Conservation (phyloP, 2,113 vertebrate genomes). For the Copsychus sechellarum region DNA sequence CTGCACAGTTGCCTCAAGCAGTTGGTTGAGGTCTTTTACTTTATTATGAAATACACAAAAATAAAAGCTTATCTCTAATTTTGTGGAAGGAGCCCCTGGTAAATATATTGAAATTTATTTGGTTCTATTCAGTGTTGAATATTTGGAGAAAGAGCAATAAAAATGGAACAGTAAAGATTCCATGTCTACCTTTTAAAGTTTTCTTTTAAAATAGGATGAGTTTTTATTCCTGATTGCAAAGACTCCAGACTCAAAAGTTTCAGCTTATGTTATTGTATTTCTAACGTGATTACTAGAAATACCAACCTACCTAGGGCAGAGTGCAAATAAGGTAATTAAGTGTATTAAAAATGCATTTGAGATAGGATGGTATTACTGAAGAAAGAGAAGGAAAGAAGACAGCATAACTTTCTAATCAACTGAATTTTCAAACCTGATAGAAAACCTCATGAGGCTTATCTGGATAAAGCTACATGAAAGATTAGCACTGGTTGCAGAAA, state of each 20-base stretch:
- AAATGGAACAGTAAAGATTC: background rate
- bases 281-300: background rate
- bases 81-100: background rate
- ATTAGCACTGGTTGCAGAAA: background rate
- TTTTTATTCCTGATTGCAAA: background rate
- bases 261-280: background rate
- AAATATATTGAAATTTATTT: constrained; percentile 8
- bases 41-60: background rate
- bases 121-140: background rate
- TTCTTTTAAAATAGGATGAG: background rate
- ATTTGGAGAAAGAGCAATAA: background rate
- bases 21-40: background rate
- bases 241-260: background rate
- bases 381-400: background rate
- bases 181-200: background rate
- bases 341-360: background rate
- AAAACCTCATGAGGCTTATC: background rate
- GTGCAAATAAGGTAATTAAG: background rate
- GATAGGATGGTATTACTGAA: background rate
- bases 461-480: background rate
- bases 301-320: background rate
- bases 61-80: background rate
- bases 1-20: background rate
- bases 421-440: background rate
- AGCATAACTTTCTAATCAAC: background rate